These are phyloP conservation scores for Temnothorax curvispinosus DNA, from an alignment of 1,140 invertebrate species.

Conservation along the genomic window DNA sequence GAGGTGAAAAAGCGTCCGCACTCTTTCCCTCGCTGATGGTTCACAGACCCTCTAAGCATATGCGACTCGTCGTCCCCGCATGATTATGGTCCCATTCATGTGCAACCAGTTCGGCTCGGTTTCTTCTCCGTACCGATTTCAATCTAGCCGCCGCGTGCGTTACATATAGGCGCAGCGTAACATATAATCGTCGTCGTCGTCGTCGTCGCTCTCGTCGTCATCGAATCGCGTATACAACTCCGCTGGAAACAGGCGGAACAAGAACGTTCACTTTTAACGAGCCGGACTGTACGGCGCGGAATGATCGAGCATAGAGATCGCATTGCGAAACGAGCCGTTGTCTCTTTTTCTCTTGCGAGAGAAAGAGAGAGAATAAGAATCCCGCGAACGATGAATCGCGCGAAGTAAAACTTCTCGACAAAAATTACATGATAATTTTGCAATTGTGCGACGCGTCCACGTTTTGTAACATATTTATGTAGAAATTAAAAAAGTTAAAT, in stretches of 20 bases:
- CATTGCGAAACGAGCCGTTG: constrained; percentile 36
- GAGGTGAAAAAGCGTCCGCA: constrained; percentile 9
- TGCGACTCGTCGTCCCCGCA: constrained; percentile 60
- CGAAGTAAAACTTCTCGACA: not conserved
- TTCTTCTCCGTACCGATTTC: constrained; percentile 62
- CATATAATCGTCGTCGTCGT: constrained; percentile 25
- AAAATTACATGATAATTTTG: constrained; percentile 10
- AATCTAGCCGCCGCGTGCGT: constrained; percentile 42
- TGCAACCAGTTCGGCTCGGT: constrained; percentile 62
- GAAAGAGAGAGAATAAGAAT: not conserved
- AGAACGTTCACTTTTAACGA: constrained; percentile 59
- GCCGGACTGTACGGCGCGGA: constrained; percentile 36
- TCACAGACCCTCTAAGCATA: constrained; percentile 63
- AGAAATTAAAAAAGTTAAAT: not conserved
- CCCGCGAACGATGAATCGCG: not conserved
- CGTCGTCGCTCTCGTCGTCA: not conserved
- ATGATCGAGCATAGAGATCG: constrained; percentile 49
- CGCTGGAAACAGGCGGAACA: constrained; percentile 30
- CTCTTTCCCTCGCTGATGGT: constrained; percentile 23
- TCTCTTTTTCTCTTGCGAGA: constrained; percentile 28
- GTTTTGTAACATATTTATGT: not conserved
- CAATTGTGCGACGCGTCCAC: not conserved
- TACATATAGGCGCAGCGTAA: constrained; percentile 34
- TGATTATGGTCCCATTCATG: constrained; percentile 66
- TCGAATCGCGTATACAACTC: constrained; percentile 20